These are phyloP conservation scores for Tetraodon nigroviridis DNA, from an alignment of 2,113 vertebrate genomes.

Conservation along the genomic window DNA sequence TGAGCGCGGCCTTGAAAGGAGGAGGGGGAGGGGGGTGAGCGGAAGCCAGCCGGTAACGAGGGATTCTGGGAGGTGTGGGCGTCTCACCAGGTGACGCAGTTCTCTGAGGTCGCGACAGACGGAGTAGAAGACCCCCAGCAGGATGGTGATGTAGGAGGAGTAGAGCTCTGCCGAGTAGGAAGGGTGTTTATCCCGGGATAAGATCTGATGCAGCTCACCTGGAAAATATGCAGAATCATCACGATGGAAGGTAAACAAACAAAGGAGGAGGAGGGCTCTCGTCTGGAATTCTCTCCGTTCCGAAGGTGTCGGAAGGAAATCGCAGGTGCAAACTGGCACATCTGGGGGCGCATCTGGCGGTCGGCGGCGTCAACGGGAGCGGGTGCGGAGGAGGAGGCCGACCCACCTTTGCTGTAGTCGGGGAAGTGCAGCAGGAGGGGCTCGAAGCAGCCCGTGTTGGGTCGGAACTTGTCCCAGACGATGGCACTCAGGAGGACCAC, in stretches of 20 bases:
- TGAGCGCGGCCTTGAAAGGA: constrained; percentile 82
- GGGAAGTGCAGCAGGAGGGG: constrained; percentile 89
- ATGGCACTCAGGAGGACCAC: constrained; percentile 92
- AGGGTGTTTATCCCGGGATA: constrained; percentile 82
- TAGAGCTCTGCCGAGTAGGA: constrained; percentile 89
- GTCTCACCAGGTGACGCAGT: constrained; percentile 88
- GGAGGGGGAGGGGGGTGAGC: neutral
- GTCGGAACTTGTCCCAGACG: constrained; percentile 92
- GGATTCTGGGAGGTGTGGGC: constrained; percentile 1
- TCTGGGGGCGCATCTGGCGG: constrained; percentile 11
- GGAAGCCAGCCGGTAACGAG: neutral
- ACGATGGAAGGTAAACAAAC: neutral
- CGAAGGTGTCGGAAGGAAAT: constrained; percentile 32
- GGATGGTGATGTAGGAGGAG: constrained; percentile 90
- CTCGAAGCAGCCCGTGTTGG: constrained; percentile 87
- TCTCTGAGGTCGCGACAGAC: constrained; percentile 94
- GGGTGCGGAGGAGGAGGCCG: too few species aligned
- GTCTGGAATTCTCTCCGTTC: constrained; percentile 10
- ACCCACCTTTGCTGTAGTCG: constrained; percentile 94
- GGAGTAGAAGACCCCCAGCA: constrained; percentile 94
- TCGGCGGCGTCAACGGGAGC: too few species aligned
- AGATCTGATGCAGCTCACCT: constrained; percentile 90
- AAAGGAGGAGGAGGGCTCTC: constrained; percentile 2
- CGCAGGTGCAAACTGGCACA: constrained; percentile 48
- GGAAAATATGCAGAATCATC: neutral